Evolutionary conservation across 2,797 vertebrate genomes (phyloP).

Genomic region (Yasuhikotakia modesta): DNA sequence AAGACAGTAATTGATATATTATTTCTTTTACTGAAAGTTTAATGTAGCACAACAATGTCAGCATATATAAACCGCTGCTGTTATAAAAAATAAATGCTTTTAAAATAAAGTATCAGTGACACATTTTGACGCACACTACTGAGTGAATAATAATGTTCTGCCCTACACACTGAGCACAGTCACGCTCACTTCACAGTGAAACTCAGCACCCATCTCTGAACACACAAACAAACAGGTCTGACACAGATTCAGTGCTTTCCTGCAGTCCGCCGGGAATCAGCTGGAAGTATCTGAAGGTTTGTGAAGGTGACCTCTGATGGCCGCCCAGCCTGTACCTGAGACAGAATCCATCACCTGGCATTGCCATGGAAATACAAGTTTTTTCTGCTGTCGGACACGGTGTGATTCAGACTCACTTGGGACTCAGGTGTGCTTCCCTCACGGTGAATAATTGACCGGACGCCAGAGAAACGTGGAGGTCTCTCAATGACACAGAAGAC

Average conservation of each 20-base stretch:
- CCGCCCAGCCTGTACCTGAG: constrained; percentile 72
- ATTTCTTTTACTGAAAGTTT: too few species aligned
- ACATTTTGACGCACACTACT: too few species aligned
- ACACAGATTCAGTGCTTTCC: constrained; percentile 58
- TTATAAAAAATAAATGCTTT: too few species aligned
- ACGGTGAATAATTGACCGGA: constrained; percentile 79
- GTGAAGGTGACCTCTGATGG: constrained; percentile 77
- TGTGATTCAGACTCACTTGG: constrained; percentile 67
- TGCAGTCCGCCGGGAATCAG: constrained; percentile 44
- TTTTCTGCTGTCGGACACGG: constrained; percentile 51
- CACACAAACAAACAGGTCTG: constrained; percentile 70
- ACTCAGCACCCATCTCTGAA: constrained; percentile 44
- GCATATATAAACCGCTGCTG: too few species aligned
- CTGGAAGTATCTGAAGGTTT: constrained; percentile 62
- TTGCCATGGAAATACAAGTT: constrained; percentile 75
- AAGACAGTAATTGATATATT: too few species aligned
- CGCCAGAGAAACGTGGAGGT: constrained; percentile 72
- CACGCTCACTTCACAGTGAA: constrained; percentile 2
- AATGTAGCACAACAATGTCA: too few species aligned
- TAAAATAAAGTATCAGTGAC: too few species aligned
- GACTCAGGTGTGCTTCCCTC: constrained; percentile 76
- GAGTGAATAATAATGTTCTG: too few species aligned
- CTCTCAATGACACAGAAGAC: constrained; percentile 76
- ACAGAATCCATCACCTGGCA: constrained; percentile 80
- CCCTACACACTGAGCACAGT: neutral